A percentile compares a stretch with the other conserved stretches of the same genome.
phyloP scores from a whole-genome alignment of 2,797 vertebrate species.

The Danio jaintianensis region DNA sequence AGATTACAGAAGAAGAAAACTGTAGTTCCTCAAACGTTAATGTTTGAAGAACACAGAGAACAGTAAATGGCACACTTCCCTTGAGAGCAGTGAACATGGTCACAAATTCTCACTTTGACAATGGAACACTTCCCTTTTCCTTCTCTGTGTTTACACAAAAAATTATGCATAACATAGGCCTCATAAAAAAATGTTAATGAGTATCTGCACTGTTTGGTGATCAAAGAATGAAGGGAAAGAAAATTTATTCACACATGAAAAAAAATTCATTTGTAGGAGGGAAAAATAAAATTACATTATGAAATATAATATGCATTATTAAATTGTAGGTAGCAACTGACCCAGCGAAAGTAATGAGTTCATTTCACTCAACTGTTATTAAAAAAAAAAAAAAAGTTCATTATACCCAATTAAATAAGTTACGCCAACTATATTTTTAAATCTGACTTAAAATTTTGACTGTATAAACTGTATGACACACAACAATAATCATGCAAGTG shows the following conservation, averaged over 20 bases:
- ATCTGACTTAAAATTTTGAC: too few species aligned
- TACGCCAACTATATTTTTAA: too few species aligned
- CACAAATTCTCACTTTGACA: constrained; percentile 25
- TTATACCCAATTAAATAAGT: too few species aligned
- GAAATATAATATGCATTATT: too few species aligned
- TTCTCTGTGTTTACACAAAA: constrained; percentile 12
- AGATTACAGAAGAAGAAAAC: constrained; percentile 36
- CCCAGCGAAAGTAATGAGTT: too few species aligned
- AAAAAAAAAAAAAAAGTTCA: not conserved
- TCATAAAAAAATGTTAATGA: constrained; percentile 17
- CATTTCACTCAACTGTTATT: too few species aligned
- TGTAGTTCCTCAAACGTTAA: constrained; percentile 17
- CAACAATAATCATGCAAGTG: too few species aligned
- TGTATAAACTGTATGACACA: too few species aligned
- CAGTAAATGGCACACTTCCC: constrained; percentile 21
- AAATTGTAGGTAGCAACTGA: not conserved
- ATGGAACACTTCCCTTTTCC: constrained; percentile 43
- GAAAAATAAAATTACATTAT: too few species aligned
- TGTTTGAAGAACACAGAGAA: constrained; percentile 29
- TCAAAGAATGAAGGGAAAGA: constrained; percentile 15
- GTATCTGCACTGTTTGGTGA: constrained; percentile 14
- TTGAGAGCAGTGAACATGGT: constrained; percentile 5
- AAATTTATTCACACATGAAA: not conserved
- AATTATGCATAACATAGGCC: not conserved
- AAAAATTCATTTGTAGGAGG: too few species aligned